Base-by-base conservation (phyloP, 1,140 invertebrate species). In the Leptinotarsa undecemlineata region DNA sequence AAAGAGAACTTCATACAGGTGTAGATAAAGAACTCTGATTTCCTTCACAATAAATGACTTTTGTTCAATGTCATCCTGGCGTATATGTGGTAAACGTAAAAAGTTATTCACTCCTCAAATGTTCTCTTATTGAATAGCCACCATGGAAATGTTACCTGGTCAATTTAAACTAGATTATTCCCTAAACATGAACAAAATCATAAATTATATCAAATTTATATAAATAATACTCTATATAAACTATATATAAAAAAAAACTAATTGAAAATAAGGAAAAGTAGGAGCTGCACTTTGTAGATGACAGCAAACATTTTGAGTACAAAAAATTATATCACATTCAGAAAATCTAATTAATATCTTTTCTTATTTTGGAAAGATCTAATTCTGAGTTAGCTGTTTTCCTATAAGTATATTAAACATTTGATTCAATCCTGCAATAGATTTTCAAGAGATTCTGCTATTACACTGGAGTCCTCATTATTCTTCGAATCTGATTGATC, bases 361-460 rank as follows among this genome's bases (percentile, higher is more conserved):
- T 15, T 57, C 51, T 57, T 57, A 15, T 17, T 17, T 57, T 19
- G 51, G n/a, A 57, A 57, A 57, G 51, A 17, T 5, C 51, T 42
- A 42, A 42, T 42, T 42, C 33, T 42, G 33, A 42, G 33, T 33
- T 33, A 57, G 14, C 14, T 17, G n/a, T 57, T 57, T 57, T 57
- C 51, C 14, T n/a, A n/a, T n/a, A 57, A 57, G 6, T 57, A n/a
- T 57, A 57, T n/a, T 4, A 17, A 15, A 57, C 15, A 57, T 57
- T 57, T 21, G 15, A 68, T 47, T 68, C 48, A 70, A 14, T 70
- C 47, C 15, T 70, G 47, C 47, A 70, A 70, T 14, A 70, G 68
- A 70, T 70, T 70, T 48, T 70, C 68, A 23, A 70, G 68, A 51
- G 33, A 48, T 21, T 70, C 68, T 15, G 68, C 68, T 57, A 70